Evolutionary conservation across 2,797 vertebrate genomes (phyloP).

Genomic region (Gadopsis bispinosus): DNA sequence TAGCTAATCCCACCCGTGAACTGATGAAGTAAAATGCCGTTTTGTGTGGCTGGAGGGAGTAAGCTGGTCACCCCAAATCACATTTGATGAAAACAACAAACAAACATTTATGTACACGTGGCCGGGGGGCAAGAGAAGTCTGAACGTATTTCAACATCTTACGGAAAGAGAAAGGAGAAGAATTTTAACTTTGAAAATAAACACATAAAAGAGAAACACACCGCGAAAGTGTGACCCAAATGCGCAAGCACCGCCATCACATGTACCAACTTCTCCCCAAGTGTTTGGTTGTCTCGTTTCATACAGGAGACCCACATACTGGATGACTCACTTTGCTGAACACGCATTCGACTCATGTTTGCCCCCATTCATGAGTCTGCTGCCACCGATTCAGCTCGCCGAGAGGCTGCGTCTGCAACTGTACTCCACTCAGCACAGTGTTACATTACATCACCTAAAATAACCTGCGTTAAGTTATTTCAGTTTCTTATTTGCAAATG

Average conservation of each 20-base stretch:
- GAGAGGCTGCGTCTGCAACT: background rate
- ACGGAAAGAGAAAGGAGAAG: too few relatives aligned
- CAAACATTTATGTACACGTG: too few relatives aligned
- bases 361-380: conserved; percentile 1
- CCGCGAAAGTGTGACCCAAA: background rate
- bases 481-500: background rate
- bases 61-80: background rate
- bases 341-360: background rate
- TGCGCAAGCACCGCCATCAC: background rate
- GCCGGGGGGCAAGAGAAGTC: too few relatives aligned
- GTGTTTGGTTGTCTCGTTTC: background rate
- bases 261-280: background rate
- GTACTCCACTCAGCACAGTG: background rate
- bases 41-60: too few relatives aligned
- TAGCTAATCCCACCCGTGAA: too few relatives aligned
- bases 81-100: background rate
- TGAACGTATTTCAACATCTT: too few relatives aligned
- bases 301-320: background rate
- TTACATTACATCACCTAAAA: background rate
- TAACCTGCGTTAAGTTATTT: background rate
- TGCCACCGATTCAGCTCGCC: background rate
- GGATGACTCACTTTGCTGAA: background rate
- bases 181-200: too few relatives aligned
- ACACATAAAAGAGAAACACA: too few relatives aligned
- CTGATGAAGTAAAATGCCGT: too few relatives aligned